A percentile compares a stretch with the other conserved stretches of the same genome.
Evolutionary conservation across 2,797 vertebrate species (phyloP).

Genomic region (Lemur catta): DNA sequence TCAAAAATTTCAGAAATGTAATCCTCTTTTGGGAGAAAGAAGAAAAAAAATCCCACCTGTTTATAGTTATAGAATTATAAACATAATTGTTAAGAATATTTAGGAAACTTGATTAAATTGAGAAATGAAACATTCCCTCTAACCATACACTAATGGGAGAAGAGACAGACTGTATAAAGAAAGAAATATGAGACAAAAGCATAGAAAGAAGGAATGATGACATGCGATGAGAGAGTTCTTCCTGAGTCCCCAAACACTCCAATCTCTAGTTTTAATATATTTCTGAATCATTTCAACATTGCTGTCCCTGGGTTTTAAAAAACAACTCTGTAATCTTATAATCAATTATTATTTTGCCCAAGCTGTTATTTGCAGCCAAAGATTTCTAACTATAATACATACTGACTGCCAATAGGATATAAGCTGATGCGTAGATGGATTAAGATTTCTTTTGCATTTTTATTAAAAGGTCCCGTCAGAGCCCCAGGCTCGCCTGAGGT

Average conservation of each 20-base stretch:
- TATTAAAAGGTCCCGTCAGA: background rate
- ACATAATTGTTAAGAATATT: constrained; percentile 13
- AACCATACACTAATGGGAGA: background rate
- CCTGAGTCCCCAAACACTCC: background rate
- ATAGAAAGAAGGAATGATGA: background rate
- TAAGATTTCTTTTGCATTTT: background rate
- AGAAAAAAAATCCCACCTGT: background rate
- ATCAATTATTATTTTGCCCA: background rate
- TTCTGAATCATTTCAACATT: background rate
- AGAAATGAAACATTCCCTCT: background rate
- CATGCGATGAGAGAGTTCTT: background rate
- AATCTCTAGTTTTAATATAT: background rate
- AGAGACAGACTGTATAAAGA: background rate
- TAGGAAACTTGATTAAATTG: background rate
- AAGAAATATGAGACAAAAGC: background rate
- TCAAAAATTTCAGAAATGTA: constrained; percentile 24
- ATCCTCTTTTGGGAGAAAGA: background rate
- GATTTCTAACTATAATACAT: background rate
- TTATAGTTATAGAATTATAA: background rate
- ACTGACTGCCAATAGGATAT: too few species aligned
- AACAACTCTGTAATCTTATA: background rate
- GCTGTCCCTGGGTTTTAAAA: background rate
- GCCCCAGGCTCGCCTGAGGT: background rate
- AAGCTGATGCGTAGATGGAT: background rate
- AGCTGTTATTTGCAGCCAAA: background rate